Conservation (phyloP, 2,113 vertebrate species). For the Cinclus mexicanus region DNA sequence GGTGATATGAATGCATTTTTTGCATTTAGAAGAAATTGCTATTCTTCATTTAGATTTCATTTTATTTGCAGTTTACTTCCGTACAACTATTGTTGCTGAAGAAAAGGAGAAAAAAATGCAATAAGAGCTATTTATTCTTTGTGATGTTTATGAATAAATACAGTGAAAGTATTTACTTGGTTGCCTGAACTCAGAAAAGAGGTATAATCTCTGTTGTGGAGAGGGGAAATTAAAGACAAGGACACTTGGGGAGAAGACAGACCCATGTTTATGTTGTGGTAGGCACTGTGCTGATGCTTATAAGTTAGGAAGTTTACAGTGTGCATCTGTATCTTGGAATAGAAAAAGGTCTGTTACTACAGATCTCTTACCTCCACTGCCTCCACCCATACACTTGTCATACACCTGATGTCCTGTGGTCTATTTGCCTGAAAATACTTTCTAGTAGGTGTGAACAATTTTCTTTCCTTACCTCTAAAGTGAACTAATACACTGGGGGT, state of each 20-base stretch:
- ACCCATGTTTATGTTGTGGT: background rate
- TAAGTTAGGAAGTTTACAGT: background rate
- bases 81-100: background rate
- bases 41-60: background rate
- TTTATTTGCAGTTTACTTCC: background rate
- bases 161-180: background rate
- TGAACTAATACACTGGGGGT: accelerated
- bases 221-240: background rate
- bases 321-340: background rate
- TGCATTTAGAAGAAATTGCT: background rate
- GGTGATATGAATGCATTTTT: background rate
- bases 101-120: background rate
- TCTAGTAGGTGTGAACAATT: background rate
- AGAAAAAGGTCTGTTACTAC: background rate
- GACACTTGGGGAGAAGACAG: background rate
- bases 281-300: background rate
- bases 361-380: background rate
- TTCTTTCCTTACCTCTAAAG: background rate
- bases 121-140: background rate
- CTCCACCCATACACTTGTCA: background rate
- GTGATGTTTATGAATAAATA: background rate
- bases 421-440: background rate
- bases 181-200: background rate
- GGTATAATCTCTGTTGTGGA: background rate
- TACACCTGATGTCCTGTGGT: background rate